phyloP scores from a whole-genome alignment of 35 echinoderm and acorn worm species.

The Eucidaris tribuloides region DNA sequence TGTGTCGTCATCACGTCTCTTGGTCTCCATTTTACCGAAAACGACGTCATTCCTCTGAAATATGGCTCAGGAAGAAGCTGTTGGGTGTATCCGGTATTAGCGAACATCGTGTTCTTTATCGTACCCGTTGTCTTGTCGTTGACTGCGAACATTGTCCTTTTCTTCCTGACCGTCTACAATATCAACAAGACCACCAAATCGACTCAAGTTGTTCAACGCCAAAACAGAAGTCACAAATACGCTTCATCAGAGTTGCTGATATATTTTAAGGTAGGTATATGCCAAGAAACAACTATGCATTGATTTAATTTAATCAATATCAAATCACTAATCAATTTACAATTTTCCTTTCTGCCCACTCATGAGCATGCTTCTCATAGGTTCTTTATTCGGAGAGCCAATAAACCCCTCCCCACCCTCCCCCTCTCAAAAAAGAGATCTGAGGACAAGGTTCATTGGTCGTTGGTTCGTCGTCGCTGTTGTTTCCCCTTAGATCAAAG shows the following conservation, averaged over 20 bases:
- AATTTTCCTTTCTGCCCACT: no score
- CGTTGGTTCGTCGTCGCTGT: no score
- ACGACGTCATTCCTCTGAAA: background rate
- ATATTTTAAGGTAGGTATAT: background rate
- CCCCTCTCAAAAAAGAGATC: no score
- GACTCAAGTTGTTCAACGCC: background rate
- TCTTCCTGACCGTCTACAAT: background rate
- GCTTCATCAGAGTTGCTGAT: background rate
- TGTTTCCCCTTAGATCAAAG: no score
- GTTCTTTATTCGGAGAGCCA: no score
- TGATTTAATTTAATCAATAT: no score
- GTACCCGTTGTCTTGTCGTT: background rate
- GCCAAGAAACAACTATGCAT: no score
- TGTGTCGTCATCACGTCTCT: background rate
- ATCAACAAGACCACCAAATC: background rate
- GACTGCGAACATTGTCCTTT: background rate
- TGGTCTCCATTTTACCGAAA: background rate
- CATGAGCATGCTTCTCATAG: no score
- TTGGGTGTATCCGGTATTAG: slow-evolving; percentile 3
- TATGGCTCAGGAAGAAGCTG: background rate
- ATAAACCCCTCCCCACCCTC: no score
- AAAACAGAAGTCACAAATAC: background rate
- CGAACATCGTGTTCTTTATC: background rate
- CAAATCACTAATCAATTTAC: no score
- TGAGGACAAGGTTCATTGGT: no score